phyloP scores from a whole-genome alignment of 2,113 vertebrate species.

The Uropsilus gracilis region DNA sequence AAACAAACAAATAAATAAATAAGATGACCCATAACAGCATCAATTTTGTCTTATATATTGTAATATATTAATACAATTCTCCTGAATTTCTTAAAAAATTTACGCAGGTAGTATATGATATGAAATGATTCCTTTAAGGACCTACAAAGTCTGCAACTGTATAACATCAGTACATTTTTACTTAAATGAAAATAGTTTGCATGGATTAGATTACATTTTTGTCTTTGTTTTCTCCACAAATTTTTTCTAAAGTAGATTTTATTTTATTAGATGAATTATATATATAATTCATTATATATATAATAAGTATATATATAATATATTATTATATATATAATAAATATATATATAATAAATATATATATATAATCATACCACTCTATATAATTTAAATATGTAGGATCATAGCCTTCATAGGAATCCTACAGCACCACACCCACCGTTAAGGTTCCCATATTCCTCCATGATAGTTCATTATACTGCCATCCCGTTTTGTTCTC shows the following conservation, averaged over 20 bases:
- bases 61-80: not conserved
- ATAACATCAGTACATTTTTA: not conserved
- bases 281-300: no score
- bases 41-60: not conserved
- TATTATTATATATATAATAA: no score
- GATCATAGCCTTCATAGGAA: no score
- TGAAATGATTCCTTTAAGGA: not conserved
- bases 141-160: not conserved
- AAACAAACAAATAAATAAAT: no score
- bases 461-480: no score
- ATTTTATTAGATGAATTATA: not conserved
- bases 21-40: not conserved
- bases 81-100: not conserved
- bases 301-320: no score
- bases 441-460: no score
- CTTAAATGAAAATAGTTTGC: accelerated
- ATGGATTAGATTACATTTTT: not conserved
- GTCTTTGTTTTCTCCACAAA: not conserved
- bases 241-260: not conserved
- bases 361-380: no score
- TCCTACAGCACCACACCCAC: no score
- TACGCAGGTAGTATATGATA: not conserved
- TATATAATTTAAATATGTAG: no score
- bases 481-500: no score
- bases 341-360: no score